Conservation (phyloP, 2,888 invertebrate species). For the Carcina quercana region DNA sequence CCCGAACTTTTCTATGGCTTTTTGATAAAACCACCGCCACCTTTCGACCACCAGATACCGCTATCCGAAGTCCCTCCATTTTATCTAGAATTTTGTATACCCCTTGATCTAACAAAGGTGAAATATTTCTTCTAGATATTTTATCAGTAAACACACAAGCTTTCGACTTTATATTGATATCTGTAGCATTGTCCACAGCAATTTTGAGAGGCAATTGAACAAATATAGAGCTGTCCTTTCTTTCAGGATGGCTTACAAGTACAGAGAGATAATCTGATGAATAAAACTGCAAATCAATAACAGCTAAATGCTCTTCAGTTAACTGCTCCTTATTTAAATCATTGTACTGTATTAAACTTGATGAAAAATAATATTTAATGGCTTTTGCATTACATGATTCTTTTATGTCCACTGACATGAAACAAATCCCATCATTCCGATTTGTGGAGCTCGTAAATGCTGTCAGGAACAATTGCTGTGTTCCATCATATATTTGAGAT, state of each 20-base stretch:
- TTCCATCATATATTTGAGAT: conserved; percentile 64
- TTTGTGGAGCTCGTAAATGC: conserved; percentile 57
- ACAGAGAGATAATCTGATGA: conserved; percentile 82
- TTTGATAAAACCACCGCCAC: conserved; percentile 90
- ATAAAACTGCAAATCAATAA: conserved; percentile 86
- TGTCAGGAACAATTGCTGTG: conserved; percentile 65
- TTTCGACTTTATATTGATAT: conserved; percentile 51
- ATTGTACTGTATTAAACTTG: conserved; percentile 47
- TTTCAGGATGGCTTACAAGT: conserved; percentile 72
- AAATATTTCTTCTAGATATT: conserved; percentile 66
- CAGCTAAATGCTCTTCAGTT: conserved; percentile 45
- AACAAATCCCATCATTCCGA: conserved; percentile 58
- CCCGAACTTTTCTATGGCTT: conserved; percentile 84
- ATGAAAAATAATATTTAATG: conserved; percentile 70
- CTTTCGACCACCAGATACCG: conserved; percentile 89
- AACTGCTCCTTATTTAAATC: conserved; percentile 29
- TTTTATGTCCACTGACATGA: conserved; percentile 64
- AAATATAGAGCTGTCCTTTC: conserved; percentile 58
- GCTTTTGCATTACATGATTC: conserved; percentile 56
- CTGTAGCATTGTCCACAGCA: conserved; percentile 55
- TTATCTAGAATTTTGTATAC: conserved; percentile 78
- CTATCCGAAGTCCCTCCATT: conserved; percentile 79
- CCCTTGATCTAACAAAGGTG: conserved; percentile 65
- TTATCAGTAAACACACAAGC: conserved; percentile 56
- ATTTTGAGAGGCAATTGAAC: conserved; percentile 64